Conservation (phyloP, 1,140 invertebrate genomes). For the Hycleus cichorii region DNA sequence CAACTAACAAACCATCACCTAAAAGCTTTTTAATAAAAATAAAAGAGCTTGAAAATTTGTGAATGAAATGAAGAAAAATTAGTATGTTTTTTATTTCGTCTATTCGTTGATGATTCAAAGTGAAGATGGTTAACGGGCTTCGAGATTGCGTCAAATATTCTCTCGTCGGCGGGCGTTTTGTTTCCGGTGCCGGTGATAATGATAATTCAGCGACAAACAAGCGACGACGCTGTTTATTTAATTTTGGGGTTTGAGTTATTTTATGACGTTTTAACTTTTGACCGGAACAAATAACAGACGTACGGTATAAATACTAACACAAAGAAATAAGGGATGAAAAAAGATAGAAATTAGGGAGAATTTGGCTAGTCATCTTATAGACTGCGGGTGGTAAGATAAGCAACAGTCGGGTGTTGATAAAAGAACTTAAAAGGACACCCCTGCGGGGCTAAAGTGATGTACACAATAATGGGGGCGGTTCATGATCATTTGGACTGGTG, state of each 20-base stretch:
- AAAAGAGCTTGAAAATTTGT: background rate
- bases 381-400: constrained; percentile 25
- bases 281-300: constrained; percentile 5
- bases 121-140: background rate
- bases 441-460: constrained; percentile 23
- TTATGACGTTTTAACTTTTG: constrained; percentile 11
- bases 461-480: background rate
- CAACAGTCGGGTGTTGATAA: constrained; percentile 27
- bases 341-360: constrained; percentile 3
- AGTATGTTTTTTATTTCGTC: background rate
- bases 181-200: constrained; percentile 8
- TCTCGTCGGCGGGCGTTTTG: constrained; percentile 1
- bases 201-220: constrained; percentile 13
- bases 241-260: constrained; percentile 8
- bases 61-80: constrained; percentile 5
- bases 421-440: constrained; percentile 24
- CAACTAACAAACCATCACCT: background rate
- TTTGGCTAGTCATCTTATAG: constrained; percentile 21
- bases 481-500: too few relatives aligned
- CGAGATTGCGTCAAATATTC: constrained; percentile 10
- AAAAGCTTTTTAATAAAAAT: background rate
- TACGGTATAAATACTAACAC: too few relatives aligned
- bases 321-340: background rate
- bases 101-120: background rate
- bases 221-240: background rate